A percentile compares a stretch with the other conserved stretches of the same genome.
phyloP scores from a whole-genome alignment of 2,888 invertebrate species.

The Meandrusa payeni region DNA sequence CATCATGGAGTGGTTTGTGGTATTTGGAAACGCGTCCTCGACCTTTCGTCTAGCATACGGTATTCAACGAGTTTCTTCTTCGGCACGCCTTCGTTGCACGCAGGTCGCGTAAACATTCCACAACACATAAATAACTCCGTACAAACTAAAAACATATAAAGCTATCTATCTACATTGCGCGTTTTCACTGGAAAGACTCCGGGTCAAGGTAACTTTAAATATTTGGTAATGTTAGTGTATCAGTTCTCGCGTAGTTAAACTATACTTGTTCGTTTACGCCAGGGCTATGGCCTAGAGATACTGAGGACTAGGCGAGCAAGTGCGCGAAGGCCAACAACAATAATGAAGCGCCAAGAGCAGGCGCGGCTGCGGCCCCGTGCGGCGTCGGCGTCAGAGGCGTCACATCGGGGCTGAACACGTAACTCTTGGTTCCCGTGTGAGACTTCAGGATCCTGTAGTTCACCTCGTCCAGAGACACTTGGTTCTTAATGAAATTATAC shows the following conservation, averaged over 20 bases:
- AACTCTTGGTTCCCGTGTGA: conserved; percentile 82
- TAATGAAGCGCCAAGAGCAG: conserved; percentile 51
- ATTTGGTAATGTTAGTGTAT: conserved; percentile 75
- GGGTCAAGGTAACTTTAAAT: conserved; percentile 76
- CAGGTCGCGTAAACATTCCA: conserved; percentile 44
- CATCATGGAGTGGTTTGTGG: conserved; percentile 53
- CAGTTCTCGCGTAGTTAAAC: conserved; percentile 53
- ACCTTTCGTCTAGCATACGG: conserved; percentile 53
- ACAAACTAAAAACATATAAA: conserved; percentile 52
- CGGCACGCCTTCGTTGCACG: conserved; percentile 43
- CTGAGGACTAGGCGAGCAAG: conserved; percentile 58
- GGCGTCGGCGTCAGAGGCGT: conserved; percentile 32
- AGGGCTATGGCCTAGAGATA: conserved; percentile 33
- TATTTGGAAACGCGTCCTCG: conserved; percentile 67
- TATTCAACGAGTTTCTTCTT: conserved; percentile 52
- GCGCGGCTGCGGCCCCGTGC: conserved; percentile 48
- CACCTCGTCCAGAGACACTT: conserved; percentile 78
- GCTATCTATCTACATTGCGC: conserved; percentile 68
- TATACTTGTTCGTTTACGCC: conserved; percentile 48
- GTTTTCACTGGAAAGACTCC: conserved; percentile 69
- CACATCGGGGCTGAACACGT: conserved; percentile 78
- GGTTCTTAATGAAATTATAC: conserved; percentile 83
- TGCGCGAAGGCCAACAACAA: conserved; percentile 55
- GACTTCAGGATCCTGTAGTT: conserved; percentile 86
- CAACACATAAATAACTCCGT: conserved; percentile 30